These are phyloP conservation scores for Hapalemur alaotrensis DNA, from an alignment of 2,797 vertebrate species.

Conservation along the genomic window DNA sequence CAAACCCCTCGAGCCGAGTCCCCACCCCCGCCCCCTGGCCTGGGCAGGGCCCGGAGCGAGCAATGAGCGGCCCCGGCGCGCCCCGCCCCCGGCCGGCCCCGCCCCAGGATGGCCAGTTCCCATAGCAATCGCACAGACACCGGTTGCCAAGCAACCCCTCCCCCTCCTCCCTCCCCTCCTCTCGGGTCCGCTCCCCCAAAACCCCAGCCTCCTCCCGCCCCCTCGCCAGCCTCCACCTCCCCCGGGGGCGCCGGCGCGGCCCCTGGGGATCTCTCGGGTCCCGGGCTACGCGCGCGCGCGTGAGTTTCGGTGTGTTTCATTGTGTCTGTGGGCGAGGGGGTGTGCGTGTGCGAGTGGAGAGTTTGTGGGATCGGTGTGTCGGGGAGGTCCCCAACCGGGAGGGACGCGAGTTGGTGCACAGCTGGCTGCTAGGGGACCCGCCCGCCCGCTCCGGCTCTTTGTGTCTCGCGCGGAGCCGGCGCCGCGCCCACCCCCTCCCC, in stretches of 20 bases:
- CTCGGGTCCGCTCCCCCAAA: constrained; percentile 25
- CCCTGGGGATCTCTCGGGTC: constrained; percentile 53
- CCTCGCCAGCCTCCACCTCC: constrained; percentile 36
- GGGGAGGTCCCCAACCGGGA: background rate
- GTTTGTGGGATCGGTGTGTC: constrained; percentile 44
- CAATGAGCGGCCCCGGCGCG: background rate
- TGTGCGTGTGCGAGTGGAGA: constrained; percentile 63
- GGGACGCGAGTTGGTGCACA: background rate
- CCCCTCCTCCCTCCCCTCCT: constrained; percentile 54
- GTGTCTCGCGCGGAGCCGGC: constrained; percentile 63
- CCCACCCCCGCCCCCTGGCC: background rate
- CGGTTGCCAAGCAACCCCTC: constrained; percentile 92
- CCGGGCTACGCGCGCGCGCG: constrained; percentile 18
- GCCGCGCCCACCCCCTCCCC: constrained; percentile 64
- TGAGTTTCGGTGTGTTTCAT: constrained; percentile 74
- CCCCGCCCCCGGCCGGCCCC: constrained; percentile 73
- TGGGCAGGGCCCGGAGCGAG: background rate
- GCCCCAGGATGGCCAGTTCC: constrained; percentile 90
- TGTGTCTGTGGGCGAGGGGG: constrained; percentile 63
- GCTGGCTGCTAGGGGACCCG: constrained; percentile 50
- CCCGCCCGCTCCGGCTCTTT: constrained; percentile 63
- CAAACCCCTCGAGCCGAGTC: background rate
- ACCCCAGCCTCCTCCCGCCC: constrained; percentile 40
- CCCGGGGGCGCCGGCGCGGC: constrained; percentile 49
- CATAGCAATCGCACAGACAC: constrained; percentile 95